Evolutionary conservation across 2,888 invertebrate genomes (phyloP), one percentile per base, ranked within the genome.

Genomic region (Pyrochroa serraticornis): DNA sequence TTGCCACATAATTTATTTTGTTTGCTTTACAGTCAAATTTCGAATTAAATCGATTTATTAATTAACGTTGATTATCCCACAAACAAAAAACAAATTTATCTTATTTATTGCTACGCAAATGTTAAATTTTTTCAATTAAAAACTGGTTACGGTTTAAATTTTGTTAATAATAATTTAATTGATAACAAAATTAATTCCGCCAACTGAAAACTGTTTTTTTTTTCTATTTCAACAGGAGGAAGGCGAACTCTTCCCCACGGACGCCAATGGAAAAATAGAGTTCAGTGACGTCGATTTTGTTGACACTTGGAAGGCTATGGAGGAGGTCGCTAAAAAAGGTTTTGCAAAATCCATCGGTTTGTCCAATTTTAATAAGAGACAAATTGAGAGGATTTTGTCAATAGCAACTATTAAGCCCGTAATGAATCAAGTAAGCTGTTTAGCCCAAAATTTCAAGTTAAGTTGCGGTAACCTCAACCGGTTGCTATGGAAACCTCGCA

Each of bases 331-430:
- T 6, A 81, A 84, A 57, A 79, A 82, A 58, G 91, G 92, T 0
- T 80, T 92, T 6, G 83, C 85, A 0, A 87, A 83, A 68, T 88
- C 89, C 70, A 90, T 95, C 70, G 94, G 95, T 0, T 73, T 95
- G 1, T 92, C 92, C 41, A 95, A 95, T 79, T 95, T 94, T 75
- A 94, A 91, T 75, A 86, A 82, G 64, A 80, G 83, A 41, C 94
- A 95, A 77, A 77, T 92, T 6, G 83, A 87, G 35, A 81, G 89
- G 41, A 71, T 95, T 7, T 70, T 93, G 30, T 82, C 82, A 1
- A 82, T 77, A 3, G 86, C 87, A 7, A 82, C 78, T 57, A 83
- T 90, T 48, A 85, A 85, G 68, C 90, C 90, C 0, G 87, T 83
- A 22, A 22, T 22, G 22, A 22, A 22, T 5, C 22, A 22, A 22